These are phyloP conservation scores for Orchesella flavescens DNA, from an alignment of 2,888 invertebrate species.

Conservation along the genomic window DNA sequence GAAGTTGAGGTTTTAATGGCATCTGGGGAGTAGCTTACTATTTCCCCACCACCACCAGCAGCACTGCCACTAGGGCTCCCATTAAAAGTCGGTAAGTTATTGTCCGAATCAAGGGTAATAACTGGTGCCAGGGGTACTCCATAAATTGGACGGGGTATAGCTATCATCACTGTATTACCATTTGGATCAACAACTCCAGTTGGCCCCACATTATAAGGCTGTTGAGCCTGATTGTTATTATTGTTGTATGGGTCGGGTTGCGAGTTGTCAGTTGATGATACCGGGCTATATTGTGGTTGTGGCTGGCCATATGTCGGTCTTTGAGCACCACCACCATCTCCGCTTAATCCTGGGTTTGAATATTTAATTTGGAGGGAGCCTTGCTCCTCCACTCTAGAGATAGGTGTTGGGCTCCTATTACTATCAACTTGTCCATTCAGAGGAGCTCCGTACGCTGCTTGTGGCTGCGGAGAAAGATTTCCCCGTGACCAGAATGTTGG, in stretches of 20 bases:
- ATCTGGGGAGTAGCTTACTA: constrained; percentile 15
- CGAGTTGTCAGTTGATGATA: no score
- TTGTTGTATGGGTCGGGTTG: no score
- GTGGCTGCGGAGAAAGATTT: constrained; percentile 9
- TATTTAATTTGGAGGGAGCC: not conserved
- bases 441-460: constrained; percentile 5
- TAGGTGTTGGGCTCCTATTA: not conserved
- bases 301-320: not conserved
- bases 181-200: not conserved
- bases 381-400: not conserved
- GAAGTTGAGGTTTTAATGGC: not conserved
- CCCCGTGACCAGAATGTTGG: constrained; percentile 13
- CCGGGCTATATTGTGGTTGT: not conserved
- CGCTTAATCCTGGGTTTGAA: not conserved
- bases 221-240: not conserved
- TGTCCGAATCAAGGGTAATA: constrained; percentile 64
- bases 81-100: constrained; percentile 31
- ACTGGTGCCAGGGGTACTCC: constrained; percentile 71
- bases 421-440: not conserved
- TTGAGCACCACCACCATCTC: not conserved
- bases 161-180: constrained; percentile 24
- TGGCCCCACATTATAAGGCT: not conserved
- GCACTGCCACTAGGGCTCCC: not conserved
- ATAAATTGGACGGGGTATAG: constrained; percentile 66
- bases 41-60: not conserved